phyloP scores from a whole-genome alignment of 2,113 vertebrate genomes.

The Myanophis thanlyinensis region DNA sequence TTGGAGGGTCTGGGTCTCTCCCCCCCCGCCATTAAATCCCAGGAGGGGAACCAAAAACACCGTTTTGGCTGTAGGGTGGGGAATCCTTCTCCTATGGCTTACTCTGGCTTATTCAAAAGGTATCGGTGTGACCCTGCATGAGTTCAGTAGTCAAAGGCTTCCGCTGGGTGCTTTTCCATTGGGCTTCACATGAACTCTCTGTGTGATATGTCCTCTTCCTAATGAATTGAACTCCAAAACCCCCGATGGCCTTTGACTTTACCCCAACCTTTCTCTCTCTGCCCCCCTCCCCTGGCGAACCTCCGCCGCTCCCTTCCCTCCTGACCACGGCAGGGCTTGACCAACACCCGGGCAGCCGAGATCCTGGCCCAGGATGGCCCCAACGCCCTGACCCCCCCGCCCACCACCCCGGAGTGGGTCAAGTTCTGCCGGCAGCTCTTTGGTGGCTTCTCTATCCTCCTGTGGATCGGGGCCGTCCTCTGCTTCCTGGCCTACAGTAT shows the following conservation, averaged over 20 bases:
- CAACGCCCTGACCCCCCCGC: slow-evolving; percentile 85
- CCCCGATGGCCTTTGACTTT: neutral
- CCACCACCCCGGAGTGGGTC: slow-evolving; percentile 91
- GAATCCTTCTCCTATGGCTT: neutral
- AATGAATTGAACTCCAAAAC: neutral
- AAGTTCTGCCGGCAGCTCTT: slow-evolving; percentile 96
- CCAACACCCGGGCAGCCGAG: slow-evolving; percentile 74
- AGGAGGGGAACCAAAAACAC: neutral
- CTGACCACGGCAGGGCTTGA: slow-evolving; percentile 75
- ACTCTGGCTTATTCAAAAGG: neutral
- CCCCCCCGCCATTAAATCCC: neutral
- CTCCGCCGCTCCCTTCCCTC: neutral
- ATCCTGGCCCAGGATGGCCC: slow-evolving; percentile 83
- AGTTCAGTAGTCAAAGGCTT: neutral
- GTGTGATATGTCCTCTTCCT: neutral
- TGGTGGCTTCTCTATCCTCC: slow-evolving; percentile 90
- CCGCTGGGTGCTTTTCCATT: neutral
- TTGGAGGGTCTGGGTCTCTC: neutral
- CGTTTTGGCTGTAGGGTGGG: neutral
- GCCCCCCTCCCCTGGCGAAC: neutral
- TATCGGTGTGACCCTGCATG: accelerated
- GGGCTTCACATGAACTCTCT: neutral
- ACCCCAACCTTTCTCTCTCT: neutral
- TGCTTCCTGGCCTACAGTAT: slow-evolving; percentile 92
- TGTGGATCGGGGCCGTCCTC: slow-evolving; percentile 90